Evolutionary conservation across 2,888 invertebrate genomes (phyloP), one percentile per base, ranked within the genome.

Genomic region (Iselma pallidipennis): DNA sequence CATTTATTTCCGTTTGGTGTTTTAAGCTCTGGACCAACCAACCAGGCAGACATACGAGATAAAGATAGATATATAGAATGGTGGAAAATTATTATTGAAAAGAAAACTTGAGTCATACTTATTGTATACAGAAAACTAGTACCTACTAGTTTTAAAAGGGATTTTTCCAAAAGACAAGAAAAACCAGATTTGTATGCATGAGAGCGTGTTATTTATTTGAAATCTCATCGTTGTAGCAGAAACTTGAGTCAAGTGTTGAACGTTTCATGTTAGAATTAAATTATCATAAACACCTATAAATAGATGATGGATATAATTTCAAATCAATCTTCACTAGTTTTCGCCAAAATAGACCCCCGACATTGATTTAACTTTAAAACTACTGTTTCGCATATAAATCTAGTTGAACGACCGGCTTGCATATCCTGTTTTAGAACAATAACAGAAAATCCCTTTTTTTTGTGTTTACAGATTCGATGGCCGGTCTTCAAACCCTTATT

Each of bases 381-480:
- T n/a, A n/a, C n/a, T n/a, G n/a, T n/a, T 12, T 45, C 16, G 45
- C 21, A 21, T 45, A 37, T 12, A 14, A n/a, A 10, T 45, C 10
- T 45, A 45, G 45, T 45, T 45, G 45, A 45, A 45, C 21, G 45
- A 45, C 45, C 45, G 45, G 21, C 6, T 45, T 21, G 16, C 16
- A 45, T 45, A 16, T 21, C 45, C 16, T 19, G 12, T 45, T 45
- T 37, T 33, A 19, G 16, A 37, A 37, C 3, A 14, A n/a, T 9
- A 10, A 21, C 10, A 45, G 7, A 23, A 45, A 45, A 45, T 45
- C 5, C 0, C 23, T 45, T 12, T 25, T 23, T 23, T 59, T 59
- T n/a, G n/a, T n/a, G n/a, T n/a, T 69, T 70, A 23, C 67, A 74
- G 74, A 72, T 63, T 61, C 70, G 67, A 75, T 75, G 75, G 69